Base-by-base conservation (phyloP, 2,113 vertebrate genomes). In the Forbesichthys agassizii region DNA sequence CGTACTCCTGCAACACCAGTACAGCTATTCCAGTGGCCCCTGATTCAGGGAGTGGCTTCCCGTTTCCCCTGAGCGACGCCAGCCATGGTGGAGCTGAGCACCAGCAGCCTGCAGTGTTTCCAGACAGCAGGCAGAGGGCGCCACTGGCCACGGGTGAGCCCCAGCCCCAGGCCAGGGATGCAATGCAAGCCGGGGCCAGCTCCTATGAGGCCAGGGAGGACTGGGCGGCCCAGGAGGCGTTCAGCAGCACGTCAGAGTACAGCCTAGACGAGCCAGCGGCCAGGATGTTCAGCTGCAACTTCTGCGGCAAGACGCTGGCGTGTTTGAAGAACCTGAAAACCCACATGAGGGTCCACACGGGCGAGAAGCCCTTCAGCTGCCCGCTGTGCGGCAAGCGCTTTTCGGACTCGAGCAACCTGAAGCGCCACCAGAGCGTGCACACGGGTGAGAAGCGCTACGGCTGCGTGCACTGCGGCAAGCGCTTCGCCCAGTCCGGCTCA, bases 361-460 rank as follows among this genome's bases (percentile, higher is more conserved):
- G 90, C 0, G 89, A 91, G 81, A 91, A 91, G 20, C 90, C 89
- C 0, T 92, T 88, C 12, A 61, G 76, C 64, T 92, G 91, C 36
- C 5, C 61, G 11, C 90, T 90, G 53, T 92, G 91, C 36, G 84
- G 88, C 3, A 92, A 91, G 16, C 77, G 89, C 62, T 92, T 92
- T 76, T 89, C 91, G 0, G 89, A 91, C 77, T 84, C 88, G 61
- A 90, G 90, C 82, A 91, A 90, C 70, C 87, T 92, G 7, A 89
- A 90, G 12, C 84, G 89, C 27, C 91, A 92, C 78, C 89, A 90
- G 83, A 91, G 87, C 54, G 88, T 92, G 0, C 91, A 92, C 83
- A 92, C 91, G 0, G 90, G 90, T 0, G 89, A 92, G 79, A 88
- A 89, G 3, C 88, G 88, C 47, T 92, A 92, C 65, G 66, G 88